Percentiles rank a stretch among this genome's conserved stretches.
These are phyloP conservation scores for Ischnus inquisitorius DNA, from an alignment of 2,888 invertebrate genomes.

Conservation along the genomic window DNA sequence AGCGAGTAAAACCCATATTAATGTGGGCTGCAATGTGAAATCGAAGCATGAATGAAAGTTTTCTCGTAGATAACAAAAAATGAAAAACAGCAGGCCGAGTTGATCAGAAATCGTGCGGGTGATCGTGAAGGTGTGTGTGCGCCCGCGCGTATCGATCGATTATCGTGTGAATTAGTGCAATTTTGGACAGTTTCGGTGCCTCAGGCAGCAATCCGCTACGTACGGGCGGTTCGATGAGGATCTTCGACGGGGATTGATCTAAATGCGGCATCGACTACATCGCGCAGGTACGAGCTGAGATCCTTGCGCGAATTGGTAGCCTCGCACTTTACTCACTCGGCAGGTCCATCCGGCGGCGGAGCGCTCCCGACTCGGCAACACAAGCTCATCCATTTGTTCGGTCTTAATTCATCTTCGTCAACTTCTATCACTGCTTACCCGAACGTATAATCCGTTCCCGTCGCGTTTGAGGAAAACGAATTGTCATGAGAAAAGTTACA, in stretches of 20 bases:
- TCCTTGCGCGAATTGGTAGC: constrained; percentile 1
- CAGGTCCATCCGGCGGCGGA: constrained; percentile 77
- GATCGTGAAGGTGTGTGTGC: background rate
- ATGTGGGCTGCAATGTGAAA: too few relatives aligned
- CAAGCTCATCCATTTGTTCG: constrained; percentile 78
- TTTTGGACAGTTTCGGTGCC: background rate
- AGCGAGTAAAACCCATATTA: too few relatives aligned
- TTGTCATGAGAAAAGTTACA: background rate
- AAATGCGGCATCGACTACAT: constrained; percentile 65
- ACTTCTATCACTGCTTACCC: constrained; percentile 77
- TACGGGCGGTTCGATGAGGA: constrained; percentile 61
- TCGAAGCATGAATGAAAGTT: too few relatives aligned
- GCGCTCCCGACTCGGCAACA: constrained; percentile 77
- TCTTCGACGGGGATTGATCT: constrained; percentile 70
- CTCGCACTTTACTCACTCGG: constrained; percentile 76
- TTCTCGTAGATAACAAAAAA: background rate
- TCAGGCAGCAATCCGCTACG: constrained; percentile 54
- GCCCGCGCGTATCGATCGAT: background rate
- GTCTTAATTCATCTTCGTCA: constrained; percentile 76
- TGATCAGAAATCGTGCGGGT: background rate
- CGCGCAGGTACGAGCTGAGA: background rate
- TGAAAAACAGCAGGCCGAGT: background rate
- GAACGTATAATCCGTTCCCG: background rate
- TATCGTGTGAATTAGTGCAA: background rate
- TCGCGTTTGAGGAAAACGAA: constrained; percentile 1